Percentiles rank a stretch among this genome's conserved stretches.
phyloP scores from a whole-genome alignment of 2,888 invertebrate genomes.

The Fabriciana adippe region DNA sequence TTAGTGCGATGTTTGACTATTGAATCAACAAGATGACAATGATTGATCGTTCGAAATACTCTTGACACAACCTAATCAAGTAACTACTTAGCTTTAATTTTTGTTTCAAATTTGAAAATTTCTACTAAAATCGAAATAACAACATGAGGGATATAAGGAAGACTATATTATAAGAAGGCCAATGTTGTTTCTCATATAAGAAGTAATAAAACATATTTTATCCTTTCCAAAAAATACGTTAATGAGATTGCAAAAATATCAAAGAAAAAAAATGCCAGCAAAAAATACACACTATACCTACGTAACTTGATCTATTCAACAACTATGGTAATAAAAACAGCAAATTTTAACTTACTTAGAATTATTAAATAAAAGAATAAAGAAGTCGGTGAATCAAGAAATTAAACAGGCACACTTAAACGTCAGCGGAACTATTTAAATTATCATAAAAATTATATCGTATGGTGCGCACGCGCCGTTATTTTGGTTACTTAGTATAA shows the following conservation, averaged over 20 bases:
- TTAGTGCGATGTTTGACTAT: neutral
- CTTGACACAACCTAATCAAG: neutral
- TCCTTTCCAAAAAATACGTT: neutral
- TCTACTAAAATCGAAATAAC: neutral
- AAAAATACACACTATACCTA: conserved; percentile 16
- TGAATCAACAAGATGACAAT: conserved; percentile 3
- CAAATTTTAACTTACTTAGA: conserved; percentile 29
- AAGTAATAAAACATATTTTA: too few relatives aligned
- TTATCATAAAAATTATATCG: conserved; percentile 56
- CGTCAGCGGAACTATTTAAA: conserved; percentile 44
- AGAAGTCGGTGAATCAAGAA: conserved; percentile 36
- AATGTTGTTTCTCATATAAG: too few relatives aligned
- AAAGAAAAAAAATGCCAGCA: conserved; percentile 9
- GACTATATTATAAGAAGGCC: neutral
- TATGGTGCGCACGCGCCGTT: conserved; percentile 57
- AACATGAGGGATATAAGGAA: neutral
- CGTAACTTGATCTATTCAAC: conserved; percentile 30
- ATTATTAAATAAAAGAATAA: conserved; percentile 25
- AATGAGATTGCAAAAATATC: conserved; percentile 1
- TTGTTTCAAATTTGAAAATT: too few relatives aligned
- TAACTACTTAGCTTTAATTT: too few relatives aligned
- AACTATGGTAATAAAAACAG: conserved; percentile 25
- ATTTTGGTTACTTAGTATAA: conserved; percentile 41
- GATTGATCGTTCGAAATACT: neutral
- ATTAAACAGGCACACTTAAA: conserved; percentile 34